These are phyloP conservation scores for Platichthys flesus DNA, from an alignment of 2,113 vertebrate genomes.

Conservation along the genomic window DNA sequence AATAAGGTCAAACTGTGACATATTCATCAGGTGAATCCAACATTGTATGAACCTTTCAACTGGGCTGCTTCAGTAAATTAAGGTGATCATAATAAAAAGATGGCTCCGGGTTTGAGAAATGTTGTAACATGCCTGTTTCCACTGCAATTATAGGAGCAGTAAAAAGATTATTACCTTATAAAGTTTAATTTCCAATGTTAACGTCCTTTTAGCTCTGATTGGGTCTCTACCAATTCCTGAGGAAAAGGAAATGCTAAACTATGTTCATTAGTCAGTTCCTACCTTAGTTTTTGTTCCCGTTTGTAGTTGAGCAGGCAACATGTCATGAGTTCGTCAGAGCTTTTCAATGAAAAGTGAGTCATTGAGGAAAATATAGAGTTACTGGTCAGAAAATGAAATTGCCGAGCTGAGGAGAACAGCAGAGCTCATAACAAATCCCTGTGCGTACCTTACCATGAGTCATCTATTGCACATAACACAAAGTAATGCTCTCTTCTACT, in stretches of 20 bases:
- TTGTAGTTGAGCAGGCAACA: background rate
- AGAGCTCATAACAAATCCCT: background rate
- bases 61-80: background rate
- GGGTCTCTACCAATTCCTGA: background rate
- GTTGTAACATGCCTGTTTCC: background rate
- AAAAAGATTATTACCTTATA: background rate
- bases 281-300: background rate
- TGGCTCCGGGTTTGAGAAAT: constrained; percentile 2
- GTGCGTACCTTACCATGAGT: background rate
- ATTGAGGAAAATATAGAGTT: background rate
- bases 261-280: background rate
- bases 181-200: background rate
- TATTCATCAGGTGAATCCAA: constrained; percentile 7
- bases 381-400: background rate
- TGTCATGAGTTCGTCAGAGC: background rate
- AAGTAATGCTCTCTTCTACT: background rate
- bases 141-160: background rate
- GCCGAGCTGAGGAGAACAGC: background rate
- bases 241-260: background rate
- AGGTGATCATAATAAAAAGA: constrained; percentile 13
- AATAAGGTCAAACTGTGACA: background rate
- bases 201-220: background rate
- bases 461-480: background rate
- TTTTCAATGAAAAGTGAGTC: constrained; percentile 1
- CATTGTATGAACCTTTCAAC: background rate